phyloP scores from a whole-genome alignment of 2,113 vertebrate species.

The Pao palembangensis region DNA sequence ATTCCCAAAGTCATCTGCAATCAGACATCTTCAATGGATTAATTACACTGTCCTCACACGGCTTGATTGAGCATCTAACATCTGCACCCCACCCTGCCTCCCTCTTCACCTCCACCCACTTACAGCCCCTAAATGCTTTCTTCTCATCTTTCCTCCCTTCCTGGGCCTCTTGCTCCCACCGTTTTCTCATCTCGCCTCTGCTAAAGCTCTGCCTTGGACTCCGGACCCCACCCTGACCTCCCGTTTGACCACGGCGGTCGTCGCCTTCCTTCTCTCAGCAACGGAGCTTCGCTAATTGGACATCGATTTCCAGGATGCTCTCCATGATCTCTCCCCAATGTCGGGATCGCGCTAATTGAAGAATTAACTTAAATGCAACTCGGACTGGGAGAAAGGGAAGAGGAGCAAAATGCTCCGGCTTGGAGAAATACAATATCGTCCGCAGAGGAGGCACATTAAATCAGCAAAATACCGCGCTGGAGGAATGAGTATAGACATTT shows the following conservation, averaged over 20 bases:
- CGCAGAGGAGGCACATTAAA: conserved; percentile 3
- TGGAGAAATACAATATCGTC: conserved; percentile 41
- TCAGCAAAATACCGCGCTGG: no score
- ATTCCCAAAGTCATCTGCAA: conserved; percentile 79
- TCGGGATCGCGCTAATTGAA: conserved; percentile 70
- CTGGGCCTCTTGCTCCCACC: conserved; percentile 2
- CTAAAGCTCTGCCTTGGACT: conserved; percentile 31
- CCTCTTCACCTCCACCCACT: conserved; percentile 54
- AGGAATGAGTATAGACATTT: conserved; percentile 23
- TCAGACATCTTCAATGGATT: conserved; percentile 80
- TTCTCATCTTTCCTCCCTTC: conserved; percentile 32
- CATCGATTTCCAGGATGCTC: conserved; percentile 67
- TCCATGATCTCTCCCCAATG: conserved; percentile 73
- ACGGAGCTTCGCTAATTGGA: conserved; percentile 69
- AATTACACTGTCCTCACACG: conserved; percentile 74
- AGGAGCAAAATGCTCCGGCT: conserved; percentile 43
- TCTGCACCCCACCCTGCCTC: conserved; percentile 52
- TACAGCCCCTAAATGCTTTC: conserved; percentile 26
- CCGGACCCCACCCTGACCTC: conserved; percentile 27
- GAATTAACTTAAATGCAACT: conserved; percentile 69
- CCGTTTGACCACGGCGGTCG: conserved; percentile 27
- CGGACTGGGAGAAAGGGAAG: conserved; percentile 39
- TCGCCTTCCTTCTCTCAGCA: conserved; percentile 13
- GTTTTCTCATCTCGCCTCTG: conserved; percentile 1
- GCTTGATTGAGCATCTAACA: conserved; percentile 73